Conservation (phyloP, 2,888 invertebrate genomes). For the Eupeodes latifasciatus region DNA sequence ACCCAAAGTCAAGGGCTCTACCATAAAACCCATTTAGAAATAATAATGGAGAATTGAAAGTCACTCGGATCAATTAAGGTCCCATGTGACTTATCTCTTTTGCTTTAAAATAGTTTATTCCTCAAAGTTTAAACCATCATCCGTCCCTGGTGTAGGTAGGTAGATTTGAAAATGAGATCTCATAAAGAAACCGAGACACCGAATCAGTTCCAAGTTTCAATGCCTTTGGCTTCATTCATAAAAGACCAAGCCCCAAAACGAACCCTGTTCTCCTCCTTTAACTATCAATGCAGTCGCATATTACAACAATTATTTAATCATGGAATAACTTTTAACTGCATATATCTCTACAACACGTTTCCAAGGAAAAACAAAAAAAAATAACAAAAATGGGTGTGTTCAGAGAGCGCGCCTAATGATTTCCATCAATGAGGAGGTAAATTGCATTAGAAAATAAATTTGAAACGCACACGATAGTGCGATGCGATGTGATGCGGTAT, state of each 20-base stretch:
- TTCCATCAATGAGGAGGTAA: slow-evolving; percentile 64
- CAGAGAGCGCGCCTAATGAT: slow-evolving; percentile 42
- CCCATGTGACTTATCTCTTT: too few relatives aligned
- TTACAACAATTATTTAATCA: not conserved
- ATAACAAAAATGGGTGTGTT: slow-evolving; percentile 41
- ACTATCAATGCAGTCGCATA: too few relatives aligned
- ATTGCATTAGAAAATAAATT: slow-evolving; percentile 64
- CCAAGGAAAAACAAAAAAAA: not conserved
- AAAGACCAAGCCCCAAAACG: slow-evolving; percentile 40
- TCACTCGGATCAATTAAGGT: too few relatives aligned
- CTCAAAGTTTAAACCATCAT: too few relatives aligned
- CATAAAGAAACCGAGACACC: not conserved
- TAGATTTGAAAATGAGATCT: too few relatives aligned
- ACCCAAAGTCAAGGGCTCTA: too few relatives aligned
- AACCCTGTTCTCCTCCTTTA: slow-evolving; percentile 41
- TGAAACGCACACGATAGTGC: slow-evolving; percentile 34
- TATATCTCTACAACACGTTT: not conserved
- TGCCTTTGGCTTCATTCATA: slow-evolving; percentile 46
- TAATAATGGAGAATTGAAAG: too few relatives aligned
- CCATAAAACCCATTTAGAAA: too few relatives aligned
- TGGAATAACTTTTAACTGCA: not conserved
- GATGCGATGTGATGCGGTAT: not conserved
- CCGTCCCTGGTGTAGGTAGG: too few relatives aligned
- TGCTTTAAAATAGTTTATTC: too few relatives aligned
- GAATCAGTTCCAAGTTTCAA: slow-evolving; percentile 36